phyloP scores from a whole-genome alignment of 2,797 vertebrate genomes.

The Pelodytes ibericus region DNA sequence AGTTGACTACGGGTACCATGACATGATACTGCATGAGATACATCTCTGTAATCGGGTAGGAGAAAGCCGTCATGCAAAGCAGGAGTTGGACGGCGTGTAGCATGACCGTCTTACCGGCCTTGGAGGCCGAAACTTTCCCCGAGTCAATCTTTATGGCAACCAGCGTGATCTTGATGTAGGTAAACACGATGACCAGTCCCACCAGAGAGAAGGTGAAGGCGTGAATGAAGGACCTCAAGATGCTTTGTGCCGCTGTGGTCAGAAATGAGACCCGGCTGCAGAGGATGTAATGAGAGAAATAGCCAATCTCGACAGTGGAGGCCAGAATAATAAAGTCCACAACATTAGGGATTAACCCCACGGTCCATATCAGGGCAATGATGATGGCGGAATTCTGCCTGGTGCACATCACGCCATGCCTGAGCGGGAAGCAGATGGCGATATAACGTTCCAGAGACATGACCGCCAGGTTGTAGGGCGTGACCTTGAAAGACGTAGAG shows the following conservation, averaged over 20 bases:
- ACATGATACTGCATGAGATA: neutral
- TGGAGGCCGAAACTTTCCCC: conserved; percentile 67
- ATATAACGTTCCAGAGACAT: conserved; percentile 27
- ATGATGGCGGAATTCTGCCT: neutral
- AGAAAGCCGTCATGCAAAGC: conserved; percentile 65
- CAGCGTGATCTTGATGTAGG: conserved; percentile 73
- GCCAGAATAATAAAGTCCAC: neutral
- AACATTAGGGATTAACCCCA: neutral
- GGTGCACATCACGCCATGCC: conserved; percentile 2
- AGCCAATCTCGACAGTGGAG: neutral
- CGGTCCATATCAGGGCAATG: neutral
- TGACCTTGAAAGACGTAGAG: neutral
- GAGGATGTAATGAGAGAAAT: neutral
- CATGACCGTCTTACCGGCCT: conserved; percentile 75
- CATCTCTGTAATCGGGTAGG: conserved; percentile 65
- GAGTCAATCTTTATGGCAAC: conserved; percentile 71
- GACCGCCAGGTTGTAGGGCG: conserved; percentile 3
- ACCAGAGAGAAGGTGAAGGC: conserved; percentile 60
- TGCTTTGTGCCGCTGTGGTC: neutral
- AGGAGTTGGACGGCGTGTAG: conserved; percentile 66
- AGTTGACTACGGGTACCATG: neutral
- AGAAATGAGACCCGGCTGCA: neutral
- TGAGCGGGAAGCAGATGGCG: conserved; percentile 17
- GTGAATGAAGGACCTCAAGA: conserved; percentile 59
- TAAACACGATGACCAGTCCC: conserved; percentile 69